Evolutionary conservation across 2,797 vertebrate species (phyloP).

Genomic region (Apogon talboti): DNA sequence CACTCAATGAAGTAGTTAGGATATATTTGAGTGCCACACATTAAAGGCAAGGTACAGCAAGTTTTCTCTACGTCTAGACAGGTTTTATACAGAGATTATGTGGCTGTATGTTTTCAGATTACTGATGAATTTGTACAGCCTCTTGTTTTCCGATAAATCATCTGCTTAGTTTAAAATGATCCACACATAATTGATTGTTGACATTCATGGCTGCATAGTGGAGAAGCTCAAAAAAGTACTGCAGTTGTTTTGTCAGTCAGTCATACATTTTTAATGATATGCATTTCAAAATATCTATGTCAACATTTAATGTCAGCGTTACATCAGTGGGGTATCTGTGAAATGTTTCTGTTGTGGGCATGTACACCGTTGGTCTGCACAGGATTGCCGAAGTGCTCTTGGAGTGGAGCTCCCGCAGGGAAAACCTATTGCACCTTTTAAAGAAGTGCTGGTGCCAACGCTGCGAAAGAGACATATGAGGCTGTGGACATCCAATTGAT

Average conservation of each 20-base stretch:
- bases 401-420: constrained; percentile 52
- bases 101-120: no score
- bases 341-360: constrained; percentile 16
- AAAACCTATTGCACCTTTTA: constrained; percentile 66
- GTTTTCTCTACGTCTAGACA: no score
- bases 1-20: no score
- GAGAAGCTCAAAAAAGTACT: no score
- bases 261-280: constrained; percentile 28
- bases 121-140: no score
- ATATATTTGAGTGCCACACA: no score
- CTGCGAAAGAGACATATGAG: constrained; percentile 71
- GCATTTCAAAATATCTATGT: neutral
- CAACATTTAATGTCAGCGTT: neutral
- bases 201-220: no score
- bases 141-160: no score
- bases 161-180: no score
- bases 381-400: constrained; percentile 46
- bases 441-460: constrained; percentile 67
- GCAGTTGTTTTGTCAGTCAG: neutral
- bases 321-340: constrained; percentile 12
- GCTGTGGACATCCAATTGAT: constrained; percentile 77
- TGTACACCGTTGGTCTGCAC: constrained; percentile 21
- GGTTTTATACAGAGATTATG: no score
- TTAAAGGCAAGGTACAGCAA: no score
- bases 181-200: no score